Evolutionary conservation across 2,797 vertebrate genomes (phyloP).

Genomic region (Pteronotus mesoamericanus): DNA sequence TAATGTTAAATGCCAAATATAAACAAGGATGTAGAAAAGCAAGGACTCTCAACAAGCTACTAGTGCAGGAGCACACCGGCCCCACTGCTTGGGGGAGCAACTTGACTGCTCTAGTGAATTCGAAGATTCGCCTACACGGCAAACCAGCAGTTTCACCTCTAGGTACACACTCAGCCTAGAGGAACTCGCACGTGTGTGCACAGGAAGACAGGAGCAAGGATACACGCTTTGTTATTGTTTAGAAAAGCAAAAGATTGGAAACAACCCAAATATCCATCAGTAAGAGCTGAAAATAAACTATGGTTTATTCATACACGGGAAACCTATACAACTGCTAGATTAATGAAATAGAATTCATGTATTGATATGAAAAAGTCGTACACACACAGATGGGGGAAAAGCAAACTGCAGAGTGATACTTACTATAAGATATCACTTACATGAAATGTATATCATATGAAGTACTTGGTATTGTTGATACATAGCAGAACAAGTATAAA

Average conservation of each 20-base stretch:
- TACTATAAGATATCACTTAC: background rate
- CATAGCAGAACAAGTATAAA: background rate
- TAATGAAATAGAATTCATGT: background rate
- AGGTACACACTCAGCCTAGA: background rate
- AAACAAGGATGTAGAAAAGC: background rate
- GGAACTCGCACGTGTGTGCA: background rate
- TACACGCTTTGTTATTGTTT: background rate
- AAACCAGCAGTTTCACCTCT: background rate
- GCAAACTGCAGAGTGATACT: background rate
- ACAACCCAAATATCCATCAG: background rate
- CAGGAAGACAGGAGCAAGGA: background rate
- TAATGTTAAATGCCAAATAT: background rate
- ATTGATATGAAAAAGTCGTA: background rate
- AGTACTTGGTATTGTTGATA: background rate
- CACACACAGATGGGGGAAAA: background rate
- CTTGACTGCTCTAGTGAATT: background rate
- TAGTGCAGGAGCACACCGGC: background rate
- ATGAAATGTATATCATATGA: background rate
- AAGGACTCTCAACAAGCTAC: background rate
- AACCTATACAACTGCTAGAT: background rate
- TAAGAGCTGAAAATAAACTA: background rate
- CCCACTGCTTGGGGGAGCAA: background rate
- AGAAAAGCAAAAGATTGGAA: background rate
- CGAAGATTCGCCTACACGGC: background rate
- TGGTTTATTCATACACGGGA: background rate